Evolutionary conservation across 1,140 invertebrate genomes (phyloP), one percentile per base, ranked within the genome.

Genomic region (Magallana gigas): DNA sequence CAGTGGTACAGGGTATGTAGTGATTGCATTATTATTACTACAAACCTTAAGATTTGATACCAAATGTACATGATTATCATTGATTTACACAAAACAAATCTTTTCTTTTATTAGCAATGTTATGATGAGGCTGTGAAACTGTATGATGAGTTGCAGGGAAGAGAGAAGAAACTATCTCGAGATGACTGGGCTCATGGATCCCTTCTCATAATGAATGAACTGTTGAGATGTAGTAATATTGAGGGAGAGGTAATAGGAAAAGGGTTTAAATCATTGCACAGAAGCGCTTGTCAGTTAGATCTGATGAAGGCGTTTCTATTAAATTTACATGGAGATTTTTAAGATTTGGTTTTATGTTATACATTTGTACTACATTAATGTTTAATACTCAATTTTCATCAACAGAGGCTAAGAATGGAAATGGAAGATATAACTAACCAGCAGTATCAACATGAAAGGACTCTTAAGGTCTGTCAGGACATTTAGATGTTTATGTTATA

Each of bases 111-210:
- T 5, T 97, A 97, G 94, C 97, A 97, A 91, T 99, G 98, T 93
- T 99, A 97, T 94, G 97, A 98, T 89, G 98, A 99, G 94, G 97
- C 97, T 11, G 96, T 96, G 84, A 95, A 96, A 58, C 97, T 97
- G n/a, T 97, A 98, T 93, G 96, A 97, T 88, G 97, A 98, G 23
- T 93, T 71, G 94, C 83, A 91, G 57, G 92, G 95, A 0, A 96
- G 96, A 93, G 97, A 97, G 92, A 97, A 97, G 92, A 97, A 97
- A 23, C 96, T 97, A 85, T 97, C 96, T 8, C 96, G 96, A 90
- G 99, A 99, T 92, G 99, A 99, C 94, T 96, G 97, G 93, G 96
- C 98, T 48, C 99, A 99, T 94, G 98, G 98, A 14, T 98, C 98
- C 1, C 95, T 99, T 0, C 95, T 99, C 14, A 97, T 99, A 14